These are phyloP conservation scores for Achlya flavicornis DNA, from an alignment of 2,888 invertebrate genomes.

Conservation along the genomic window DNA sequence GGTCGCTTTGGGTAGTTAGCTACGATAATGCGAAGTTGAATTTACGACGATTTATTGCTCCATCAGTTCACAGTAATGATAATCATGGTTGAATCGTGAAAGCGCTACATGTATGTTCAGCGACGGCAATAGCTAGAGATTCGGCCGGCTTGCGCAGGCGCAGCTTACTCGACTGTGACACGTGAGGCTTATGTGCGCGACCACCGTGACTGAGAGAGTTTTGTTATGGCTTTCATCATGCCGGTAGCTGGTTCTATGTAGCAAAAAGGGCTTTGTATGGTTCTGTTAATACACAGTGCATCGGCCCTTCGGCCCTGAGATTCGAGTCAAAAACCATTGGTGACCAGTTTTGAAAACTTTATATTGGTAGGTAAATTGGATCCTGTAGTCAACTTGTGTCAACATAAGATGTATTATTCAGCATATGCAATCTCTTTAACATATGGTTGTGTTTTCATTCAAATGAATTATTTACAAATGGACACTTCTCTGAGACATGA, in stretches of 20 bases:
- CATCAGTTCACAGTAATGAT: conserved; percentile 27
- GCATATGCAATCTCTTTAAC: background rate
- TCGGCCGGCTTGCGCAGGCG: conserved; percentile 30
- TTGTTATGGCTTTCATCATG: conserved; percentile 55
- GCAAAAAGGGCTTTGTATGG: background rate
- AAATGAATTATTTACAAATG: conserved; percentile 12
- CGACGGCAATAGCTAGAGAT: conserved; percentile 12
- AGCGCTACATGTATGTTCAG: conserved; percentile 5
- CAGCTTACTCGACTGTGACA: conserved; percentile 61
- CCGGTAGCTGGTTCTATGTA: conserved; percentile 12
- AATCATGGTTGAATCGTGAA: conserved; percentile 33
- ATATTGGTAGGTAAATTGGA: background rate
- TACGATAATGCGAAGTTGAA: conserved; percentile 17
- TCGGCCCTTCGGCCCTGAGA: background rate
- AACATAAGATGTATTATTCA: background rate
- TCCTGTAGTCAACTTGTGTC: background rate
- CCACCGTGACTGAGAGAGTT: conserved; percentile 63
- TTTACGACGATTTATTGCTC: conserved; percentile 37
- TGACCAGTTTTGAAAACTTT: background rate
- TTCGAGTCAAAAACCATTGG: background rate
- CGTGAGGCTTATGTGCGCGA: conserved; percentile 54
- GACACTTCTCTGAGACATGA: conserved; percentile 1
- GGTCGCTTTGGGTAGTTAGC: conserved; percentile 28
- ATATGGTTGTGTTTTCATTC: background rate
- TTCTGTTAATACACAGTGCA: background rate